Base-by-base conservation (phyloP, 2,113 vertebrate genomes). In the Coptodon rendalli region DNA sequence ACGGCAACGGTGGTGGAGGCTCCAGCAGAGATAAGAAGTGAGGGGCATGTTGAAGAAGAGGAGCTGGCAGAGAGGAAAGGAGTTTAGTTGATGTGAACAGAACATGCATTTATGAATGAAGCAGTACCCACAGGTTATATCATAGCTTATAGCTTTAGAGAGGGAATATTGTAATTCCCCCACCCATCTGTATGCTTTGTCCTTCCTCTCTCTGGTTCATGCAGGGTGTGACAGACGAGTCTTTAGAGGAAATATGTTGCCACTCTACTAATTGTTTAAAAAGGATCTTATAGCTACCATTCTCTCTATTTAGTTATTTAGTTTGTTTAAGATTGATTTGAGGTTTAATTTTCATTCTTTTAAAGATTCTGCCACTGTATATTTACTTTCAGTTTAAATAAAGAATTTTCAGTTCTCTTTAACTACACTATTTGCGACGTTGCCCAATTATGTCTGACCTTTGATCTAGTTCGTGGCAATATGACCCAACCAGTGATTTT, bases 21-120 rank as follows among this genome's bases (percentile, higher is more conserved):
- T 97, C 99, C 99, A 99, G 96, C 98, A 98, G 71, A 98, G 95
- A 88, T 99, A 99, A 86, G 88, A 96, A 91, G 96, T 98, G 92
- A 99, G 90, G 1, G 99, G 99, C 90, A 98, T 93, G 95, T 99
- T 99, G 95, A 99, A 99, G 95, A 99, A 98, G 5, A 96, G 6
- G 89, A 99, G 53, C 99, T 99, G 95, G 27, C 89, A 94, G 88
- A 78, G 53, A 87, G 45, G 27, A 63, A 48, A 71, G 31, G 3
- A 68, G 48, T 80, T 40, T 40, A 19, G 81, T 78, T 54, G 24
- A 86, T 36, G 16, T n/a, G 86, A 87, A 83, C 45, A 81, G 84
- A 87, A 83, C 57, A 79, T n/a, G 8, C 34, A 66, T 50, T 53
- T 50, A 76, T 76, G 24, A 76, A 29, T 48, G 71, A 76, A 48